Base-by-base conservation (phyloP, 2,113 vertebrate species). In the Salvelinus alpinus region DNA sequence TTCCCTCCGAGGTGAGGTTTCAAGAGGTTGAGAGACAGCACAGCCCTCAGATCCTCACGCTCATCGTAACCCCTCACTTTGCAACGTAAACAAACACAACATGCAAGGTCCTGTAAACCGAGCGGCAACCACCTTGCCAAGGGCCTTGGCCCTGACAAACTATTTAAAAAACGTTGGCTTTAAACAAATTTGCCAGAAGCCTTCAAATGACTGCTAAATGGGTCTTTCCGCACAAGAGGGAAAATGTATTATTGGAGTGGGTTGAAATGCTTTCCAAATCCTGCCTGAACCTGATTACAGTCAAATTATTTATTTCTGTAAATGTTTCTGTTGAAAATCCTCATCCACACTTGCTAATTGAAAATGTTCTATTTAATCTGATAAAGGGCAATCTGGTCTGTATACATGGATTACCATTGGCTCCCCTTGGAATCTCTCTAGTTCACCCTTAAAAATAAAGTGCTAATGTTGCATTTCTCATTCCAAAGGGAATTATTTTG, bases 251-350 rank as follows among this genome's bases (percentile, higher is more conserved):
- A 14, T 69, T 27, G 34, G 54, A 38, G 16, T 34, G 65, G 64
- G 25, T 16, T 14, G 60, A 34, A 82, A 78, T 73, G 75, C 31
- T 75, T 27, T 48, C 3, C 24, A 80, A 77, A 76, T 78, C 71
- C 74, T 47, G 62, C 22, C 71, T 82, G 70, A 77, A 67, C 72
- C 78, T 77, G 34, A 84, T 82, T 82, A 70, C 22, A 25, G 44
- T 72, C 59, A 72, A 74, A 47, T 20, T 12, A 44, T 44, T 3
- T 44, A 44, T 44, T 44, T 44, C 2, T 12, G 9, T 2, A 18
- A 14, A 16, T 54, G 3, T 54, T 54, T 54, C 16, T 54, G 51
- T 54, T 54, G 51, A 54, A 18, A 54, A 54, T 54, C 38, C 8
- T 44, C 38, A 44, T 44, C 2, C 38, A 44, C 9, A 44, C 38